A percentile compares a stretch with the other conserved stretches of the same genome.
Conservation (phyloP, 2,113 vertebrate species). For the Macaca nemestrina region DNA sequence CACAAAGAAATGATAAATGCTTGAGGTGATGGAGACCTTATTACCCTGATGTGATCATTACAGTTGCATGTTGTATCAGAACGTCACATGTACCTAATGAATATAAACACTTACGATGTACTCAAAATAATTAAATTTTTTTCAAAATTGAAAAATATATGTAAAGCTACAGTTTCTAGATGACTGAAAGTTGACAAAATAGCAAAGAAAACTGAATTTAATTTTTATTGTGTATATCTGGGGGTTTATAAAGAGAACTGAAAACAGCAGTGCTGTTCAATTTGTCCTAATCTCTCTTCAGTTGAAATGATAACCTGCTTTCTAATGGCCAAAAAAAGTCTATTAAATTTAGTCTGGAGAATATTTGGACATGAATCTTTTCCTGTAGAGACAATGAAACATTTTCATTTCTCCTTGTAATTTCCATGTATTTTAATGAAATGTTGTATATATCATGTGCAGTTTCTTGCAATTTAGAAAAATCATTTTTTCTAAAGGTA, state of each 20-base stretch:
- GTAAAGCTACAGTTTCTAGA: not conserved
- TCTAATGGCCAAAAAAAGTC: not conserved
- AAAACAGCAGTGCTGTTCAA: not conserved
- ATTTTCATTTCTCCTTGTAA: not conserved
- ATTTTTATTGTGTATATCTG: not conserved
- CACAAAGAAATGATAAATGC: too few relatives aligned
- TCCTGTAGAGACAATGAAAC: not conserved
- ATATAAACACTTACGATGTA: too few relatives aligned
- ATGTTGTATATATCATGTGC: not conserved
- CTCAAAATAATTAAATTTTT: too few relatives aligned
- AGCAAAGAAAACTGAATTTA: not conserved
- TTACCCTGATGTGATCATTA: too few relatives aligned
- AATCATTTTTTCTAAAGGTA: not conserved
- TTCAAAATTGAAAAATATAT: not conserved
- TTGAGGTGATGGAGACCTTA: too few relatives aligned
- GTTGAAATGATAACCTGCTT: not conserved
- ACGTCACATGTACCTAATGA: too few relatives aligned
- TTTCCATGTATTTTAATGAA: slow-evolving; percentile 13
- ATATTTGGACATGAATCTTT: not conserved
- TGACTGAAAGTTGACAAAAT: not conserved
- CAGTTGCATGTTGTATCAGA: too few relatives aligned
- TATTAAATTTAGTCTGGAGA: not conserved
- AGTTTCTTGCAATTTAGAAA: not conserved
- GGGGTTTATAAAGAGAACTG: not conserved
- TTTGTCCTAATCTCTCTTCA: not conserved